Conservation (phyloP, 2,888 invertebrate genomes). For the Cenopis cana region DNA sequence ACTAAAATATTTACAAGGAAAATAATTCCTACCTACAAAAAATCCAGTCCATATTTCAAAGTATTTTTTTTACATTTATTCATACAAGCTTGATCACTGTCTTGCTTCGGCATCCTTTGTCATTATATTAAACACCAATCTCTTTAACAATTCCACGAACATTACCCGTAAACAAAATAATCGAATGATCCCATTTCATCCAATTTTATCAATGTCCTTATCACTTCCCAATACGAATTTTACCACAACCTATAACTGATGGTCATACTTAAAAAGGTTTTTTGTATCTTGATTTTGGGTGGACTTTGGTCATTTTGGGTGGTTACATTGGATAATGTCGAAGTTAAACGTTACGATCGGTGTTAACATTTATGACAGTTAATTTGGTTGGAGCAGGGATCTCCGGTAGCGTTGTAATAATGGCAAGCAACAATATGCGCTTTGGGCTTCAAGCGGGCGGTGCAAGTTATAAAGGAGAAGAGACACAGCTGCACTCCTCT, state of each 20-base stretch:
- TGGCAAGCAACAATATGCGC: constrained; percentile 69
- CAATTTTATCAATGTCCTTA: constrained; percentile 35
- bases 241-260: constrained; percentile 49
- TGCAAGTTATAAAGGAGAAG: constrained; percentile 45
- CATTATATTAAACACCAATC: constrained; percentile 6
- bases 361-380: constrained; percentile 81
- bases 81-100: neutral
- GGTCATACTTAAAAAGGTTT: constrained; percentile 51
- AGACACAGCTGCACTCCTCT: too few species aligned
- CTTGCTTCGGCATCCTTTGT: neutral
- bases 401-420: constrained; percentile 74
- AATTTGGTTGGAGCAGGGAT: constrained; percentile 71
- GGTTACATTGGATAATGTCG: constrained; percentile 62
- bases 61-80: constrained; percentile 5
- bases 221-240: constrained; percentile 47
- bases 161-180: constrained; percentile 21
- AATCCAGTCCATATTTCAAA: neutral
- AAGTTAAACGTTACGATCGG: constrained; percentile 68
- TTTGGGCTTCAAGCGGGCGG: constrained; percentile 59
- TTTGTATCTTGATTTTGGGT: neutral
- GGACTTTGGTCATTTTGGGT: constrained; percentile 15
- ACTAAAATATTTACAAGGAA: too few species aligned
- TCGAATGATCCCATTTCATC: constrained; percentile 27
- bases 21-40: too few species aligned
- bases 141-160: constrained; percentile 23